Conservation (phyloP, 2,888 invertebrate genomes). For the Tachina grossa region DNA sequence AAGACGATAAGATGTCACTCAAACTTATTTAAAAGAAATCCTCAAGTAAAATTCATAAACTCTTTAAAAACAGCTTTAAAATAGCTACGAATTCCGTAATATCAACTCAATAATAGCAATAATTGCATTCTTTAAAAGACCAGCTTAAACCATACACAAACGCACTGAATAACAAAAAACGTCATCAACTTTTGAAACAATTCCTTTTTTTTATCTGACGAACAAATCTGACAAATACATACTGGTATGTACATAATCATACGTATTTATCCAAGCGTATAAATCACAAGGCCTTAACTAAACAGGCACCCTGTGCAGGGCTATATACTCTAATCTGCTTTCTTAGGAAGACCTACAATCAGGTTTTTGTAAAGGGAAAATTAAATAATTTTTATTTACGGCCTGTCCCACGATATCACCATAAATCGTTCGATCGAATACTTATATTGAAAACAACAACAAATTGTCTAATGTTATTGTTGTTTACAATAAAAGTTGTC, state of each 20-base stretch:
- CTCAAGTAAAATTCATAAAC: too few relatives aligned
- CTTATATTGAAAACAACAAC: too few relatives aligned
- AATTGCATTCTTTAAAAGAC: not conserved
- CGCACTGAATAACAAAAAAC: conserved; percentile 21
- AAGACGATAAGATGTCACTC: too few relatives aligned
- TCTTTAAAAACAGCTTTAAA: too few relatives aligned
- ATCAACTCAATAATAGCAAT: not conserved
- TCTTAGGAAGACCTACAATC: not conserved
- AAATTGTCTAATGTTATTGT: too few relatives aligned
- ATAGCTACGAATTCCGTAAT: too few relatives aligned
- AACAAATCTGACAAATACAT: conserved; percentile 4
- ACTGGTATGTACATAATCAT: conserved; percentile 2
- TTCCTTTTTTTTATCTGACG: conserved; percentile 11
- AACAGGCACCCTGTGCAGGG: not conserved
- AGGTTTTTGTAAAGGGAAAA: too few relatives aligned
- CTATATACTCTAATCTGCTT: not conserved
- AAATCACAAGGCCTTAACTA: not conserved
- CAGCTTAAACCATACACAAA: not conserved
- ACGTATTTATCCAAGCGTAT: not conserved
- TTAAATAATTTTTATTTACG: too few relatives aligned
- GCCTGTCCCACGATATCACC: too few relatives aligned
- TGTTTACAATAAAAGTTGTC: too few relatives aligned
- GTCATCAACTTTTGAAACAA: conserved; percentile 30
- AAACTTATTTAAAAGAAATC: too few relatives aligned
- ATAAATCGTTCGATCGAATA: too few relatives aligned